Evolutionary conservation across 2,113 vertebrate species (phyloP).

Genomic region (Ellobius talpinus): DNA sequence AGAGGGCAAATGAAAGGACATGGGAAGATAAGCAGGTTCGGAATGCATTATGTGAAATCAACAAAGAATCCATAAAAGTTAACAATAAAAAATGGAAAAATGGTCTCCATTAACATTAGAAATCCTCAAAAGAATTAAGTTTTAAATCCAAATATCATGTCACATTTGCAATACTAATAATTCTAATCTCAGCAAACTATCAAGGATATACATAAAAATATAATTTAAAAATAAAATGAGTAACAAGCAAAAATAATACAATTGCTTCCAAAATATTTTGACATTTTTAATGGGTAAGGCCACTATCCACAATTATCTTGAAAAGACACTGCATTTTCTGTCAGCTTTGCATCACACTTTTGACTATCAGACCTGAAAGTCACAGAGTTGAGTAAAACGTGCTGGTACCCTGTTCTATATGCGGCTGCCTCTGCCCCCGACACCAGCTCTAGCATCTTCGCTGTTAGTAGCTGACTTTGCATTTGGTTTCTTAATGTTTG

Average conservation of each 20-base stretch:
- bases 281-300: background rate
- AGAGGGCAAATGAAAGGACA: background rate
- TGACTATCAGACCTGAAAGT: constrained; percentile 39
- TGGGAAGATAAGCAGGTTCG: background rate
- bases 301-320: background rate
- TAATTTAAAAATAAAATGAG: background rate
- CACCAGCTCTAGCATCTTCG: background rate
- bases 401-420: background rate
- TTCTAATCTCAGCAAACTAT: background rate
- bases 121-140: background rate
- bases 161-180: constrained; percentile 6
- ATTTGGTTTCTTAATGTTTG: constrained; percentile 60
- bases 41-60: background rate
- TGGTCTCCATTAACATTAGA: constrained; percentile 26
- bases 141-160: background rate
- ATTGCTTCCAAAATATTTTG: background rate
- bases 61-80: background rate
- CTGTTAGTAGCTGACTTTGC: constrained; percentile 33
- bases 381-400: constrained; percentile 16
- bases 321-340: background rate
- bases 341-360: constrained; percentile 11
- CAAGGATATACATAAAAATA: background rate
- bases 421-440: background rate
- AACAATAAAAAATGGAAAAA: background rate
- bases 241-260: background rate